Conservation (phyloP, 2,888 invertebrate species). For the Meiosimyza decipiens region DNA sequence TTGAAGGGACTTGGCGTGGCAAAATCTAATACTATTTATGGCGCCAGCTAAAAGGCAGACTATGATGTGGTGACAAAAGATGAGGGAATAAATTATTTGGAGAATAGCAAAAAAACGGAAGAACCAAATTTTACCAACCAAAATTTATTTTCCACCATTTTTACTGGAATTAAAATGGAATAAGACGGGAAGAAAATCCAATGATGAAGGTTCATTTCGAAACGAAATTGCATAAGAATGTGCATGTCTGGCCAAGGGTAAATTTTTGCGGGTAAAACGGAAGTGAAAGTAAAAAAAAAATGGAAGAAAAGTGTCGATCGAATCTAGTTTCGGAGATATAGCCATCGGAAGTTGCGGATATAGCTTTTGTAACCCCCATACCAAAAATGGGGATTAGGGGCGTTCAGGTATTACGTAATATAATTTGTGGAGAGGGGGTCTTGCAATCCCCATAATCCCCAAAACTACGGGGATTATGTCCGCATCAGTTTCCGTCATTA, state of each 20-base stretch:
- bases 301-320: too few relatives aligned
- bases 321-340: too few relatives aligned
- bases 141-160: conserved; percentile 79
- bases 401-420: too few relatives aligned
- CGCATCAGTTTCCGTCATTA: too few relatives aligned
- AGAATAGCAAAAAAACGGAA: conserved; percentile 60
- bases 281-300: too few relatives aligned
- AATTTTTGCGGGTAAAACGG: too few relatives aligned
- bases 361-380: too few relatives aligned
- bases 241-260: conserved; percentile 72
- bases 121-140: conserved; percentile 72
- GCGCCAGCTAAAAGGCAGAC: conserved; percentile 81
- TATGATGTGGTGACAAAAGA: conserved; percentile 83
- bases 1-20: conserved; percentile 83
- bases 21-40: conserved; percentile 73
- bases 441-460: too few relatives aligned
- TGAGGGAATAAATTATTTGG: conserved; percentile 76
- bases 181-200: conserved; percentile 66
- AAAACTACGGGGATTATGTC: too few relatives aligned
- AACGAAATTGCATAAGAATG: conserved; percentile 68
- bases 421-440: too few relatives aligned
- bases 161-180: conserved; percentile 74
- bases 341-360: too few relatives aligned
- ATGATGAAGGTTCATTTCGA: conserved; percentile 70
- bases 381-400: too few relatives aligned